These are phyloP conservation scores for Scelioninae gen. 1 DNA, from an alignment of 2,888 invertebrate species.

Conservation along the genomic window DNA sequence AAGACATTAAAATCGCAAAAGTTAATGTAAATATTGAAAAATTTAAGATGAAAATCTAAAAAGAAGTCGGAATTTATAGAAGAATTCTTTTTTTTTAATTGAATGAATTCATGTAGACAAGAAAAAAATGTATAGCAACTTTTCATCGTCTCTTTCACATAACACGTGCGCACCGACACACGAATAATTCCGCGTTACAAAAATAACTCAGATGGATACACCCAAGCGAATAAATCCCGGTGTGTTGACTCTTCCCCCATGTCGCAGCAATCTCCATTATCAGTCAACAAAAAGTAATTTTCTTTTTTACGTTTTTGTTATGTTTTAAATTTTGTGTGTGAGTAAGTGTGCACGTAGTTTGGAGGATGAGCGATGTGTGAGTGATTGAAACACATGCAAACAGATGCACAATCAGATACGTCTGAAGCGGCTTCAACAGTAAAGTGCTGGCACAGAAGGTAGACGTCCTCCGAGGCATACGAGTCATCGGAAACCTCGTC, in stretches of 20 bases:
- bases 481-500: constrained; percentile 81
- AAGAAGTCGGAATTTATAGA: background rate
- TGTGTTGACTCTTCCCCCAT: constrained; percentile 50
- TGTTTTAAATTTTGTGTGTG: background rate
- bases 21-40: too few species aligned
- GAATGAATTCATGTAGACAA: background rate
- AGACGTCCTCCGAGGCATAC: constrained; percentile 81
- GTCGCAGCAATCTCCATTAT: background rate
- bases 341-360: background rate
- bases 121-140: background rate
- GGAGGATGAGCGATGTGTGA: constrained; percentile 11
- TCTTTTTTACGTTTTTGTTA: background rate
- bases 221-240: constrained; percentile 45
- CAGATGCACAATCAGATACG: constrained; percentile 78
- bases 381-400: constrained; percentile 47
- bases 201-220: constrained; percentile 49
- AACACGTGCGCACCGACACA: constrained; percentile 45
- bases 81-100: constrained; percentile 15
- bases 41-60: background rate
- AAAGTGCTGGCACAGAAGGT: constrained; percentile 79
- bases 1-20: too few species aligned
- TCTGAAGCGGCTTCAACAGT: constrained; percentile 79
- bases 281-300: background rate
- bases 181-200: constrained; percentile 44
- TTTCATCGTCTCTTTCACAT: constrained; percentile 43